Evolutionary conservation across 2,797 vertebrate genomes (phyloP), one percentile per base, ranked within the genome.

Genomic region (Mycteria americana): DNA sequence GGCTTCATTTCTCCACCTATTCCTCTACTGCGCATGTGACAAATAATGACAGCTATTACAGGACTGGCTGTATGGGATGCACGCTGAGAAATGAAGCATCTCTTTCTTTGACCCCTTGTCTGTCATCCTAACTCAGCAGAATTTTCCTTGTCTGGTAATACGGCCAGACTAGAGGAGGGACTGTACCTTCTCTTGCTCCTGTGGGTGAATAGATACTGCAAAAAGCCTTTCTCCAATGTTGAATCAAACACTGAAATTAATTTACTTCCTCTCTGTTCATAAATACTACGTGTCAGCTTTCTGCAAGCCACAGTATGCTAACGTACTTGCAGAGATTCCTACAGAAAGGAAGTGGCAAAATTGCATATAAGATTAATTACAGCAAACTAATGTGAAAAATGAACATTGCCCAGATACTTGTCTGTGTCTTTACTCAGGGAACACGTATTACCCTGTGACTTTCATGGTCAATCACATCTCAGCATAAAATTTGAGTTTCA

Each of bases 251-350:
- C 54, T 75, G 89, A 91, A 83, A 88, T 85, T 62, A 23, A 92
- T 89, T 91, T 95, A 69, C 65, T 93, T 95, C 91, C 75, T 76
- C 75, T 89, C 88, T 87, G 81, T 86, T 94, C 75, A 62, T 92
- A 92, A 91, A 85, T 92, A 83, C 46, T 37, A 2, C 6, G 15
- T 92, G 68, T 78, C 81, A 82, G 67, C 78, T 70, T 70, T 81
- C 85, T 94, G 57, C 57, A 85, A 78, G 73, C 81, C 72, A 43
- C 35, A 7, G 16, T 82, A 41, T 64, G 41, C 83, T 79, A 85
- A 89, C 56, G 21, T 67, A 11, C 39, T 93, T 25, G 37, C 67
- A 85, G 93, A 77, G 94, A 90, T 93, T 94, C 84, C 85, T 95
- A 50, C 31, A 59, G 81, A 80, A 94, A 89, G 81, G 86, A 96